A percentile compares a stretch with the other conserved stretches of the same genome.
These are phyloP conservation scores for Acanthiza pusilla DNA, from an alignment of 2,797 vertebrate genomes.

Conservation along the genomic window DNA sequence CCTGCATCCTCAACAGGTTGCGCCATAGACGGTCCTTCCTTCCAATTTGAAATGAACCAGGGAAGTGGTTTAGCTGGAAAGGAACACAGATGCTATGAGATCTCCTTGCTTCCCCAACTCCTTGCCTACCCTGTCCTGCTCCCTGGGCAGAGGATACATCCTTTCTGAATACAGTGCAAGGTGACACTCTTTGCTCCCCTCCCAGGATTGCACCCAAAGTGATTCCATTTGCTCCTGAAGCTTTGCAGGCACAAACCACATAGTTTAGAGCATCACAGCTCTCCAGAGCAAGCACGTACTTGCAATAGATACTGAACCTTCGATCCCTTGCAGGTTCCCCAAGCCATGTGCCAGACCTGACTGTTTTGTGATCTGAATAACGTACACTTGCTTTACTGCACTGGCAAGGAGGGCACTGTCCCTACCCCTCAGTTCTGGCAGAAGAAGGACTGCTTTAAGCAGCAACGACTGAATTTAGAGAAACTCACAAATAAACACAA, in stretches of 20 bases:
- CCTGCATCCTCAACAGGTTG: slow-evolving; percentile 93
- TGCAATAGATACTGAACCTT: neutral
- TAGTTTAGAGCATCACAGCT: neutral
- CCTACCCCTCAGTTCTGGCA: neutral
- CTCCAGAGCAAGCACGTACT: neutral
- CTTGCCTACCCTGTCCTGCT: neutral
- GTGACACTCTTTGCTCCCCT: neutral
- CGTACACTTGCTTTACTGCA: neutral
- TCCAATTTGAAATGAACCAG: slow-evolving; percentile 96
- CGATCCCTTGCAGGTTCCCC: neutral
- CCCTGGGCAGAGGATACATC: neutral
- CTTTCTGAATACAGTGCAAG: neutral
- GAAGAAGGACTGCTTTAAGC: neutral
- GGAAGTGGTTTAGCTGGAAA: slow-evolving; percentile 92
- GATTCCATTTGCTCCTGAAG: neutral
- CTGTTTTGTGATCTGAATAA: neutral
- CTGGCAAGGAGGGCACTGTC: neutral
- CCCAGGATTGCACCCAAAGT: neutral
- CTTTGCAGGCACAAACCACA: neutral
- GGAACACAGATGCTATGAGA: neutral
- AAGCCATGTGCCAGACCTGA: neutral
- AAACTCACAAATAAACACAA: neutral
- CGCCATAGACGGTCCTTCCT: slow-evolving; percentile 95
- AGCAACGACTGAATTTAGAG: neutral
- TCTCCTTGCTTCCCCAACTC: neutral